phyloP scores from a whole-genome alignment of 1,140 invertebrate genomes.

The Diabrotica undecimpunctata region DNA sequence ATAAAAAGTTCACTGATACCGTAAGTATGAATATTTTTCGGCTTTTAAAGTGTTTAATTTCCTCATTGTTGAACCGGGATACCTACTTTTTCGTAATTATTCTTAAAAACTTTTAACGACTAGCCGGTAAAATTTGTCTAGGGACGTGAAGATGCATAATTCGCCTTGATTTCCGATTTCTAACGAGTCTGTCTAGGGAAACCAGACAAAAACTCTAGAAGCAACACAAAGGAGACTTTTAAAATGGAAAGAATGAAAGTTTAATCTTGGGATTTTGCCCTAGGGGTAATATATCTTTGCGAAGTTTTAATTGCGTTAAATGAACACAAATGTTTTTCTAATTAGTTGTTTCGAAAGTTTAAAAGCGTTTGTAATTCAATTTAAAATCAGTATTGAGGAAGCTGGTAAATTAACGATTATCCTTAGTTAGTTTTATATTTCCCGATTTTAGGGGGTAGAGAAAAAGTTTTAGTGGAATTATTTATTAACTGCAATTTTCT shows the following conservation, averaged over 20 bases:
- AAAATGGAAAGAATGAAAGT: constrained; percentile 1
- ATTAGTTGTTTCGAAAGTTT: neutral
- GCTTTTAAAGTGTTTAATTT: no score
- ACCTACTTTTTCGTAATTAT: no score
- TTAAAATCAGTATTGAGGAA: neutral
- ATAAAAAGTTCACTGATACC: no score
- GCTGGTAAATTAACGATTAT: neutral
- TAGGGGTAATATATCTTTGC: neutral
- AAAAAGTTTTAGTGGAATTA: no score
- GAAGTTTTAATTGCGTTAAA: constrained; percentile 3
- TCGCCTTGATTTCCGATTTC: neutral
- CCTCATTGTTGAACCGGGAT: no score
- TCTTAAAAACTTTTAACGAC: no score
- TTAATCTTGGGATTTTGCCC: neutral
- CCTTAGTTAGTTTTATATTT: neutral
- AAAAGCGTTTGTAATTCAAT: neutral
- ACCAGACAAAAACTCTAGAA: neutral
- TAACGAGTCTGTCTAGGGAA: neutral
- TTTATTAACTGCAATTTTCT: no score
- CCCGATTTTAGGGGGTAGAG: no score
- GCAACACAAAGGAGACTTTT: neutral
- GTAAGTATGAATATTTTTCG: no score
- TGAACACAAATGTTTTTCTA: constrained; percentile 2
- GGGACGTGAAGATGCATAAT: neutral
- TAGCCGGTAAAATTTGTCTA: no score